Base-by-base conservation (phyloP, 2,797 vertebrate species). In the Lophius americanus region DNA sequence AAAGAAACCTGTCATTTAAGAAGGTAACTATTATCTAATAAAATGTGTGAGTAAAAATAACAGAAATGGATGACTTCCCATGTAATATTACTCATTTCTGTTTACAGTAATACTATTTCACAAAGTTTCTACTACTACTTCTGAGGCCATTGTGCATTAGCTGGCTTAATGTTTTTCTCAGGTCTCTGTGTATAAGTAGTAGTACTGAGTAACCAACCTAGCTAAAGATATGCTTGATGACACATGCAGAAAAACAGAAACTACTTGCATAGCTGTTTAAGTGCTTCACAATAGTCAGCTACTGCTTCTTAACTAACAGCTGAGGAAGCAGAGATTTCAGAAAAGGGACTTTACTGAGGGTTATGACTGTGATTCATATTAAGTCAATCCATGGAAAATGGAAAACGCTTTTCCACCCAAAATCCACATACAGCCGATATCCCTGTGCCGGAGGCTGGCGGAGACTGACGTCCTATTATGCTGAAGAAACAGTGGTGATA, bases 401-500 rank as follows among this genome's bases (percentile, higher is more conserved):
- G n/a, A 9, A 23, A 4, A 35, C 5, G 7, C 5, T 0, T 5
- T 46, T 37, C 52, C 3, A 12, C 33, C 13, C 9, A 6, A 41
- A 51, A 74, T 9, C 48, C 35, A 54, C 44, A 41, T 2, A 6
- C 37, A 36, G 49, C 50, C 12, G 41, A 9, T 13, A 23, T 52
- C 36, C 9, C 42, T 50, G 37, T 23, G 23, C 23, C 23, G 23
- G 23, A 59, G 14, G 12, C 39, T 47, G 32, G 47, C n/a, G 23
- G 23, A 23, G 23, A 39, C 39, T 46, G 53, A 59, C 50, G 39
- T 71, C 60, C 68, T 54, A 64, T 71, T 68, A 54, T 43, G 54
- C 51, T 69, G 68, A 69, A 78, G 53, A 71, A 76, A 76, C 37
- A 44, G 60, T 0, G 13, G 78, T 78, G 76, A 85, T 79, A 71